phyloP scores from a whole-genome alignment of 2,113 vertebrate species.

The Phylloscopus whistleri region DNA sequence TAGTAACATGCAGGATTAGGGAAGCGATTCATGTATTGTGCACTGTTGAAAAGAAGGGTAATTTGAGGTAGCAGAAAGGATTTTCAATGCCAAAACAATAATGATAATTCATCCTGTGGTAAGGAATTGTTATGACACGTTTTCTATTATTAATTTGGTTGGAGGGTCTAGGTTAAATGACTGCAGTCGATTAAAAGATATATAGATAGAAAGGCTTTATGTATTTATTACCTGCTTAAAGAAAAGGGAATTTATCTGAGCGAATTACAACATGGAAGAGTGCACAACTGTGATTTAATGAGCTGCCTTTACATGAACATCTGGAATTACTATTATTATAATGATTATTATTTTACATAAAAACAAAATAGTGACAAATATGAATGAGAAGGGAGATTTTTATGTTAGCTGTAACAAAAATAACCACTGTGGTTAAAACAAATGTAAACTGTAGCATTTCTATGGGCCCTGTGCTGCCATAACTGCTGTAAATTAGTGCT shows the following conservation, averaged over 20 bases:
- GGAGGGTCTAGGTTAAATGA: conserved; percentile 65
- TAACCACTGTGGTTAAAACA: background rate
- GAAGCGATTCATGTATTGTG: conserved; percentile 63
- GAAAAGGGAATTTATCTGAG: conserved; percentile 56
- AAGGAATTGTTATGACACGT: conserved; percentile 69
- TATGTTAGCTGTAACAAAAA: background rate
- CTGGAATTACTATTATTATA: conserved; percentile 9
- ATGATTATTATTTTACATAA: conserved; percentile 35
- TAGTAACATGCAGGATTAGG: conserved; percentile 52
- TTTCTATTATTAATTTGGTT: conserved; percentile 69
- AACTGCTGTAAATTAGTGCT: conserved; percentile 28
- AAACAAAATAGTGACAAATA: background rate
- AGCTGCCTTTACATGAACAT: conserved; percentile 10
- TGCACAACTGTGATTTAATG: conserved; percentile 30
- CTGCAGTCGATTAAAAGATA: conserved; percentile 65
- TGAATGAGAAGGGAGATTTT: conserved; percentile 1
- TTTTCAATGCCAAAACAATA: conserved; percentile 67
- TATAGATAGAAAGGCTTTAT: conserved; percentile 46
- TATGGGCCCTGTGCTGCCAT: background rate
- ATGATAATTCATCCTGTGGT: conserved; percentile 62
- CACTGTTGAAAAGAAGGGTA: conserved; percentile 55
- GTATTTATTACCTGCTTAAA: conserved; percentile 63
- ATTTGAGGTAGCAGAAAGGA: conserved; percentile 61
- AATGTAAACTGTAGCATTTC: background rate
- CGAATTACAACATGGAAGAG: conserved; percentile 36